phyloP scores from a whole-genome alignment of 2,113 vertebrate genomes.

The Cavia porcellus region DNA sequence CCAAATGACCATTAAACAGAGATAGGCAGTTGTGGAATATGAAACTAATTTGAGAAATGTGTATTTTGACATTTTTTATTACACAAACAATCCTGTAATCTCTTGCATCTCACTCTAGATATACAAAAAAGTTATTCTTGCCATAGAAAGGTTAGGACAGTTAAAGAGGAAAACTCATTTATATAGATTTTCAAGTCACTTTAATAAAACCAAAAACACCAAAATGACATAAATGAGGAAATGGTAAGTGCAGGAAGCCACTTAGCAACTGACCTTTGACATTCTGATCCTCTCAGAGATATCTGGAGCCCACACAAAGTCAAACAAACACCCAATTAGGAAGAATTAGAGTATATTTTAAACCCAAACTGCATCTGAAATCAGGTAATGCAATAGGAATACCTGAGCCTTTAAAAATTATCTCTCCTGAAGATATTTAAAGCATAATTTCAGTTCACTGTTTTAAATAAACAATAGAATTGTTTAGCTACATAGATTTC shows the following conservation, averaged over 20 bases:
- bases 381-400: background rate
- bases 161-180: conserved; percentile 67
- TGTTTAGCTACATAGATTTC: background rate
- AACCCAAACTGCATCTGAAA: background rate
- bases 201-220: conserved; percentile 67
- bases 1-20: conserved; percentile 77
- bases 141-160: conserved; percentile 59
- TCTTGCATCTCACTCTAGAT: conserved; percentile 60
- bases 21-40: conserved; percentile 52
- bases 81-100: conserved; percentile 49
- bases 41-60: conserved; percentile 80
- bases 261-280: conserved; percentile 55
- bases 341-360: conserved; percentile 23
- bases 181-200: conserved; percentile 76
- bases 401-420: background rate
- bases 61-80: conserved; percentile 82
- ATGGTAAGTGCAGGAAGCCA: conserved; percentile 44
- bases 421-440: background rate
- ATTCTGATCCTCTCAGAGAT: background rate
- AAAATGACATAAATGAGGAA: conserved; percentile 63
- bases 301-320: background rate
- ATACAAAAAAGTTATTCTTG: conserved; percentile 58
- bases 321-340: background rate
- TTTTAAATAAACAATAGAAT: background rate
- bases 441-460: background rate